Base-by-base conservation (phyloP, 2,888 invertebrate species). In the Drosophila monieri region DNA sequence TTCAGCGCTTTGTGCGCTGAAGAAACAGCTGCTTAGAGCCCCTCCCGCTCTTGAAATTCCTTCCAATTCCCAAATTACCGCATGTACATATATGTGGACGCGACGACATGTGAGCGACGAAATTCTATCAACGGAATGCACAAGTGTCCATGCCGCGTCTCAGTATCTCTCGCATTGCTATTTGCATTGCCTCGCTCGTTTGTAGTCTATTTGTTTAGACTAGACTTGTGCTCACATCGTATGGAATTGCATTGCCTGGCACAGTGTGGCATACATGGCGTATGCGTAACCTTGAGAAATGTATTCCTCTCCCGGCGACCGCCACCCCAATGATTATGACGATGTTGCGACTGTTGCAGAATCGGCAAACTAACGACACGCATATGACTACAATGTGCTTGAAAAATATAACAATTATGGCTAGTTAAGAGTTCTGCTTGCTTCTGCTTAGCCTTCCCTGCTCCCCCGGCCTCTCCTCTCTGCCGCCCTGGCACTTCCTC, bases 211-310 rank as follows among this genome's bases (percentile, higher is more conserved):
- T 80, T 80, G 80, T 75, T 85, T 80, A 80, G 80, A 85, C 86
- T 41, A 18, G 39, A 41, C 83, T 79, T 76, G 86, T 80, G 80
- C 60, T 60, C 60, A 60, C 60, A 77, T 76, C 74, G 75, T 70
- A 72, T 54, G 32, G 69, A 49, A 61, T 69, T 47, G 55, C 51
- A 51, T 59, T n/a, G 47, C 47, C 25, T 56, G 43, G 43, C 32
- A 47, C 15, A 51, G 62, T 52, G 39, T 43, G 72, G 83, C 83
- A 73, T 79, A 80, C 88, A 73, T 79, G 88, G 83, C 84, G 88
- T 77, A 84, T 84, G 85, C 78, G 85, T 81, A 88, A 84, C 84
- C 88, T 88, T 84, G 88, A 85, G 73, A 67, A 76, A 67, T 78
- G 43, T 73, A 43, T 54, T 56, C 58, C 58, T 75, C 65, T 66